Percentiles rank a stretch among this genome's conserved stretches.
Evolutionary conservation across 1,140 invertebrate species (phyloP).

Genomic region (Magallana angulata): DNA sequence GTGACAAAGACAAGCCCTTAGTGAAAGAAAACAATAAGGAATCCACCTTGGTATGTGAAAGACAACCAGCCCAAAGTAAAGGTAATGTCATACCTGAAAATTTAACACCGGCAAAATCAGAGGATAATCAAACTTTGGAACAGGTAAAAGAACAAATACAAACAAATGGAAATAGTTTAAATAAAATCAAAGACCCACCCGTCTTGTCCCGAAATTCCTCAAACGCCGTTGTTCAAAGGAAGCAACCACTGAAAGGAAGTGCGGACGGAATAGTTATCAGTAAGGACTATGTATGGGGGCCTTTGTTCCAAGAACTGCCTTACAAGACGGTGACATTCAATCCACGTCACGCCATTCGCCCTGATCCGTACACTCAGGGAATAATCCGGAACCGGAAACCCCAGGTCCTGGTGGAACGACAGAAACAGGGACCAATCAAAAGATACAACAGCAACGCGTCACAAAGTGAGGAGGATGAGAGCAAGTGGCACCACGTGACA

Average conservation of each 20-base stretch:
- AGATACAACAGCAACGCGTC: background rate
- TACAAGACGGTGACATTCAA: background rate
- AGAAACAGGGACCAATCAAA: background rate
- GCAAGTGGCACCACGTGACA: slow-evolving; percentile 3
- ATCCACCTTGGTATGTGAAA: background rate
- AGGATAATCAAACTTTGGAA: background rate
- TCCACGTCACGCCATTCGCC: background rate
- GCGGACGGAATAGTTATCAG: background rate
- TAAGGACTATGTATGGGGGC: background rate
- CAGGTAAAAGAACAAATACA: background rate
- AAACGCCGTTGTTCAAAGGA: background rate
- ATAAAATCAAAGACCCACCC: background rate
- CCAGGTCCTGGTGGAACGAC: background rate
- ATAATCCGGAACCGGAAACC: background rate
- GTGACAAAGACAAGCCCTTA: background rate
- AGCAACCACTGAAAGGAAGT: background rate
- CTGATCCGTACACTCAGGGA: background rate
- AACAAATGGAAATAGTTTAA: background rate
- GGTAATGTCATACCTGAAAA: background rate
- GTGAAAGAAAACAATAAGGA: background rate
- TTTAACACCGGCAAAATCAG: background rate
- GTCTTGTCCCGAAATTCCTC: background rate
- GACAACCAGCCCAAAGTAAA: background rate
- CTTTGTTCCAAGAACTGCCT: background rate
- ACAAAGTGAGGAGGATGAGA: slow-evolving; percentile 8